phyloP scores from a whole-genome alignment of 2,888 invertebrate genomes.

The Eristalis arbustorum region DNA sequence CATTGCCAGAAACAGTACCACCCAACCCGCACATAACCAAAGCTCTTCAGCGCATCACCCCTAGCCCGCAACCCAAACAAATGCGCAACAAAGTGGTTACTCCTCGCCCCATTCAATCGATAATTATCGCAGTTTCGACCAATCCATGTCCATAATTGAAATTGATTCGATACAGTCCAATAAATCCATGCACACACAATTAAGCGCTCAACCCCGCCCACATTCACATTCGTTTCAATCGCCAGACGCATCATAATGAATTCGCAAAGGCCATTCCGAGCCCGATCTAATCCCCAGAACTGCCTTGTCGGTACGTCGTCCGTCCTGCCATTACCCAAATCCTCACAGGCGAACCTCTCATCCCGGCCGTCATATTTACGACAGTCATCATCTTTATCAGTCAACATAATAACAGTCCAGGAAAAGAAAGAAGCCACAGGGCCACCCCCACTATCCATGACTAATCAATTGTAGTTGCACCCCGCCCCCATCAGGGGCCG shows the following conservation, averaged over 20 bases:
- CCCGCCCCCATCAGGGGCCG: neutral
- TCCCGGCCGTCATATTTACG: slow-evolving; percentile 54
- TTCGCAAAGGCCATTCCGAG: neutral
- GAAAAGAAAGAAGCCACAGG: neutral
- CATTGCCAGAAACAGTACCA: no score
- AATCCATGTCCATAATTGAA: neutral
- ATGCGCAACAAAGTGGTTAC: neutral
- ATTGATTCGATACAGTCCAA: neutral
- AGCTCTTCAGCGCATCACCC: no score
- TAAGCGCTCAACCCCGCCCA: neutral
- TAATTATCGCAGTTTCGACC: neutral
- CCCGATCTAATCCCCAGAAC: slow-evolving; percentile 31
- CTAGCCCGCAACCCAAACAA: no score
- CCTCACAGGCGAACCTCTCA: slow-evolving; percentile 7
- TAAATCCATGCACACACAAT: neutral
- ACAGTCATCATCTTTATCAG: slow-evolving; percentile 54
- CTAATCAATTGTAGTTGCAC: slow-evolving; percentile 56
- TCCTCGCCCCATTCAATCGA: neutral
- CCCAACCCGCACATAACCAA: no score
- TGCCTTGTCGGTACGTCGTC: slow-evolving; percentile 19
- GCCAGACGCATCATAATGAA: neutral
- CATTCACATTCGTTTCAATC: neutral
- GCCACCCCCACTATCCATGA: neutral
- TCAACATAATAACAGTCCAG: slow-evolving; percentile 28
- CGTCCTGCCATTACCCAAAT: slow-evolving; percentile 32